Conservation (phyloP, 2,797 vertebrate species). For the Notamacropus eugenii region DNA sequence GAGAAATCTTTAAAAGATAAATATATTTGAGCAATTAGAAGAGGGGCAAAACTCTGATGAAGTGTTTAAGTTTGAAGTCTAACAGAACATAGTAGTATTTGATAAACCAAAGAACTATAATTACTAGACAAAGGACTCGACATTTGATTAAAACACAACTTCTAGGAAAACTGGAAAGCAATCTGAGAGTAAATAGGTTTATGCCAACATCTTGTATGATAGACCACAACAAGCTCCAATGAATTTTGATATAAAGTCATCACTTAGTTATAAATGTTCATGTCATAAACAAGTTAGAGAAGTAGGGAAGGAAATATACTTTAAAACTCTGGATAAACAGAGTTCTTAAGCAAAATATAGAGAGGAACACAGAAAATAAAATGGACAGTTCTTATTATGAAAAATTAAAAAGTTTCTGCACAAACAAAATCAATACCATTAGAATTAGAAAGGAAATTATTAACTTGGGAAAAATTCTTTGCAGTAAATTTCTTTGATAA, state of each 20-base stretch:
- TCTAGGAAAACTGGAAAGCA: not conserved
- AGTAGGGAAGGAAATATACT: not conserved
- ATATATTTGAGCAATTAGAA: not conserved
- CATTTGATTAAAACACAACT: not conserved
- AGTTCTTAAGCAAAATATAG: not conserved
- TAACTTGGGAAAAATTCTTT: not conserved
- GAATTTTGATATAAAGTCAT: not conserved
- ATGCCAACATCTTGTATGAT: not conserved
- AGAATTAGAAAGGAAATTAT: not conserved
- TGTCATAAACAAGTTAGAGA: not conserved
- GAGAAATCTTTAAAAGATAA: not conserved
- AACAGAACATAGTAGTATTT: not conserved
- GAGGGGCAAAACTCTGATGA: not conserved
- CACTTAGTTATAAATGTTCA: not conserved
- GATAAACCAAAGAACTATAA: not conserved
- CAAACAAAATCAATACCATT: not conserved
- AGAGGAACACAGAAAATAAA: not conserved
- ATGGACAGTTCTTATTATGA: not conserved
- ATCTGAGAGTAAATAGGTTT: not conserved
- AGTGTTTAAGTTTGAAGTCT: not conserved
- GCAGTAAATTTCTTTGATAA: not conserved
- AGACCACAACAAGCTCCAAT: not conserved
- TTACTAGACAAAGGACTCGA: not conserved
- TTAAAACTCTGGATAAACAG: not conserved
- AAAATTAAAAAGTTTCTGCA: not conserved